Evolutionary conservation across 2,797 vertebrate species (phyloP).

Genomic region (Dicrostonyx torquatus): DNA sequence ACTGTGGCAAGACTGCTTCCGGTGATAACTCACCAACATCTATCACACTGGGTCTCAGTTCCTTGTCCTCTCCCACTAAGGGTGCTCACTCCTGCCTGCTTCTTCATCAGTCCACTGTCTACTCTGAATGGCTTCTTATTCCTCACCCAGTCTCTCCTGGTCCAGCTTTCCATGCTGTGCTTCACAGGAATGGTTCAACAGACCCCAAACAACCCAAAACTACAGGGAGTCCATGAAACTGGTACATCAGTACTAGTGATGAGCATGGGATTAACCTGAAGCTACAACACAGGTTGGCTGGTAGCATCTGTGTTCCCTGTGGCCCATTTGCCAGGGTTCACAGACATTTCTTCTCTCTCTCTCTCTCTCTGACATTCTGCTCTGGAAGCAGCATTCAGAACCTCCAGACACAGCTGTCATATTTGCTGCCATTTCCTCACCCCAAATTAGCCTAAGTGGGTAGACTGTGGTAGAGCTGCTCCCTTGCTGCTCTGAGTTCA

Average conservation of each 20-base stretch:
- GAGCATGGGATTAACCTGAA: neutral
- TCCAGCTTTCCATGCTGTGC: neutral
- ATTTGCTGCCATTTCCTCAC: neutral
- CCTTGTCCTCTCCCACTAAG: neutral
- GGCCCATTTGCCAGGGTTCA: neutral
- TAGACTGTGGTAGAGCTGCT: neutral
- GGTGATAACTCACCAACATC: neutral
- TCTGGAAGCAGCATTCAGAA: neutral
- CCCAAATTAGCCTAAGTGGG: neutral
- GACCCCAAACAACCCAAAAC: neutral
- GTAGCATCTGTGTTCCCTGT: neutral
- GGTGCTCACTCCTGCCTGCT: neutral
- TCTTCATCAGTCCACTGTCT: neutral
- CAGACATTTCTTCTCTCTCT: neutral
- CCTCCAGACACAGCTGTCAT: neutral
- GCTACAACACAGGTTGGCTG: neutral
- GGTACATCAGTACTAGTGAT: too few species aligned
- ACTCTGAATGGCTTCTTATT: neutral
- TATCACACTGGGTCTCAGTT: neutral
- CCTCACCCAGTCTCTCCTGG: neutral
- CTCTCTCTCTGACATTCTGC: slow-evolving; percentile 20
- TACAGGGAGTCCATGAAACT: neutral
- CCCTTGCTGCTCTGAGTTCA: neutral
- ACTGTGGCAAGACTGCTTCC: neutral
- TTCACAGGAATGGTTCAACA: neutral